Evolutionary conservation across 2,113 vertebrate species (phyloP).

Genomic region (Pitta sordida): DNA sequence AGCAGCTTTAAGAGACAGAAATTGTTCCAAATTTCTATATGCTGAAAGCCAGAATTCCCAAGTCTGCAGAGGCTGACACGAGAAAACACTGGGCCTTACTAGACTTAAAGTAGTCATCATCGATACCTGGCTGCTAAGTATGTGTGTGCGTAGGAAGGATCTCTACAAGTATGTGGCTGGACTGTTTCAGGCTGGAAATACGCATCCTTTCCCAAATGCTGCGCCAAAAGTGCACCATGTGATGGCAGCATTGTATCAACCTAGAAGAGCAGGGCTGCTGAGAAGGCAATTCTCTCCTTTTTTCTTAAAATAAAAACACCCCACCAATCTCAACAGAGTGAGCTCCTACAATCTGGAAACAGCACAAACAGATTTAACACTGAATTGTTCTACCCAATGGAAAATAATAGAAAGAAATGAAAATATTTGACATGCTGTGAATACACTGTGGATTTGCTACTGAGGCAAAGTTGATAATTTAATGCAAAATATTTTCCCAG

Average conservation of each 20-base stretch:
- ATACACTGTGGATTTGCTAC: neutral
- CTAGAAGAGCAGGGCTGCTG: neutral
- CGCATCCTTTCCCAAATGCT: accelerated
- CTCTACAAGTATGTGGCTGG: neutral
- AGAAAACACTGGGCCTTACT: neutral
- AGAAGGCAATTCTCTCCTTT: neutral
- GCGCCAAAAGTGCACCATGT: neutral
- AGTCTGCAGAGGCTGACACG: accelerated
- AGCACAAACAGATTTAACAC: neutral
- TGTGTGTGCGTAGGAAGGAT: accelerated
- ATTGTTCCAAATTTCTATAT: neutral
- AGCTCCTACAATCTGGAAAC: neutral
- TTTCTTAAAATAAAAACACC: neutral
- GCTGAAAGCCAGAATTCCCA: neutral
- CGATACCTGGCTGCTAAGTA: accelerated
- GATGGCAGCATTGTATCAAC: slow-evolving; percentile 71
- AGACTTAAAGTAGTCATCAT: neutral
- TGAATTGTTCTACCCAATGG: neutral
- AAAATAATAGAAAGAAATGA: neutral
- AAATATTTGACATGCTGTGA: neutral
- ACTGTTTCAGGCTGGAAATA: neutral
- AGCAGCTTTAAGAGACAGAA: neutral
- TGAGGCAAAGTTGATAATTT: neutral
- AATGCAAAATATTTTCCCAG: neutral
- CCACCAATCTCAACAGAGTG: neutral